A percentile compares a stretch with the other conserved stretches of the same genome.
Evolutionary conservation across 2,113 vertebrate species (phyloP).

Genomic region (Notarius quadriscutis): DNA sequence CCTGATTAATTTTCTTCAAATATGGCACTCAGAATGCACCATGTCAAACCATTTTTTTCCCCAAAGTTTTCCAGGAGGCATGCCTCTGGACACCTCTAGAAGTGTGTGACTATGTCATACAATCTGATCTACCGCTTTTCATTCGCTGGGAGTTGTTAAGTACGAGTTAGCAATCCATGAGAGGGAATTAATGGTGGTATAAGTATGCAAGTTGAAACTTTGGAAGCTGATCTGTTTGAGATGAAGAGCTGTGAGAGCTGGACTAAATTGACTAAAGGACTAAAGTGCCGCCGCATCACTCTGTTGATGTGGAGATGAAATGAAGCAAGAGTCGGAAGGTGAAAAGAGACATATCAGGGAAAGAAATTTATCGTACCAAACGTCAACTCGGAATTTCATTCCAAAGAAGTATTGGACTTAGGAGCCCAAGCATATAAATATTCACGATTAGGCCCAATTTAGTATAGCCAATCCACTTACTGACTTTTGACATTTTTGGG

Average conservation of each 20-base stretch:
- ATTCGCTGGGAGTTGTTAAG: too few species aligned
- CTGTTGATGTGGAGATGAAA: not conserved
- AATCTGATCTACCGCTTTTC: too few species aligned
- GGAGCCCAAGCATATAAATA: too few species aligned
- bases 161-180: too few species aligned
- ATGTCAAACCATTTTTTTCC: too few species aligned
- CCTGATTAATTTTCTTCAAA: too few species aligned
- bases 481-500: not conserved
- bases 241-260: not conserved
- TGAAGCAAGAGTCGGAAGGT: not conserved
- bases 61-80: too few species aligned
- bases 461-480: not conserved
- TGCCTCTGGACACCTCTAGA: too few species aligned
- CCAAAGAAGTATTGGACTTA: not conserved
- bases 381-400: not conserved
- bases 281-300: not conserved
- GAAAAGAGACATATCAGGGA: not conserved
- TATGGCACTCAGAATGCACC: too few species aligned
- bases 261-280: not conserved
- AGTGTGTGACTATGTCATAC: too few species aligned
- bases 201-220: not conserved
- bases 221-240: not conserved
- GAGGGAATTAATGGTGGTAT: not conserved
- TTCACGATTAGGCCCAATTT: not conserved
- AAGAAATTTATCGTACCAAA: not conserved